Evolutionary conservation across 2,888 invertebrate species (phyloP), one percentile per base, ranked within the genome.

Genomic region (Byasa hedistus): DNA sequence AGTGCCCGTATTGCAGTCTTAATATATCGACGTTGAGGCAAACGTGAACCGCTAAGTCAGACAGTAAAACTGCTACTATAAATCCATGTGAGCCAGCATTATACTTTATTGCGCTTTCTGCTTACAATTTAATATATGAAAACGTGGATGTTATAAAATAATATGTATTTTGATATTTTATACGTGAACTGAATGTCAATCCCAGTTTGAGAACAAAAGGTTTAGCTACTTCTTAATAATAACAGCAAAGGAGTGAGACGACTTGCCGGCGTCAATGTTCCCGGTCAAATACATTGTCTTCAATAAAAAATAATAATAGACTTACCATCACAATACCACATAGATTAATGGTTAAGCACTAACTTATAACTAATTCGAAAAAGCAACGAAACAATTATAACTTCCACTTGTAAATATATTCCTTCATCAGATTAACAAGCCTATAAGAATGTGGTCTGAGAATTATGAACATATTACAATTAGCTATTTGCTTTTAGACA

Each of bases 51-150:
- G 51, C 65, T 32, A 61, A 61, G 61, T 65, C 65, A 57, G 57
- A 61, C 61, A 61, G 57, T 65, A 54, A 65, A 65, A 65, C 58
- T 61, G 57, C 61, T 66, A 57, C 57, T 23, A 61, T 65, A 61
- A 65, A 60, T 60, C 32, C 56, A 10, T 52, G 21, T 3, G 56
- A 44, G 56, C 54, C 51, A 27, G 56, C 56, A 59, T 44, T 62
- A 56, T 22, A 65, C 21, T 61, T 61, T 57, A 61, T 57, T 27
- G 36, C 61, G n/a, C 36, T 61, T 61, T 60, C 21, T 36, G 64
- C 64, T 65, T 55, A 36, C 51, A 21, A 23, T 27, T 57, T 57
- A 19, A 51, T 24, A 52, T 27, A 51, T 36, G 17, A 56, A 65
- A 21, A 19, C 22, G 17, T 39, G 3, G 23, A 61, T 3, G 27